A percentile compares a stretch with the other conserved stretches of the same genome.
Conservation (phyloP, 2,888 invertebrate species). For the Parnassius glacialis region DNA sequence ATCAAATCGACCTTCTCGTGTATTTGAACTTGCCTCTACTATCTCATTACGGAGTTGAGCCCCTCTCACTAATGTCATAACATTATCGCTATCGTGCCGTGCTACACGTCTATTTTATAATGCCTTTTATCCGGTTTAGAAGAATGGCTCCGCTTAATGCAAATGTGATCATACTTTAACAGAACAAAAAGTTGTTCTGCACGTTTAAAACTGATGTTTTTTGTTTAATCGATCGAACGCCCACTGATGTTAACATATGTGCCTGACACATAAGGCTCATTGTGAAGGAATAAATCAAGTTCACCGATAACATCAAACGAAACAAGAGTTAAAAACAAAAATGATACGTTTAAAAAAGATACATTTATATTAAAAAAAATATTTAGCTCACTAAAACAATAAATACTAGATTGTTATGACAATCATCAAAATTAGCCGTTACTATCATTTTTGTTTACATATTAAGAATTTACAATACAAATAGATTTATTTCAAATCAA, state of each 20-base stretch:
- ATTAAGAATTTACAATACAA: neutral
- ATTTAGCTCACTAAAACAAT: no score
- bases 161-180: constrained; percentile 13
- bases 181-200: constrained; percentile 5
- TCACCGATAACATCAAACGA: neutral
- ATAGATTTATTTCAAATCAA: neutral
- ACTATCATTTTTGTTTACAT: neutral
- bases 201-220: constrained; percentile 9
- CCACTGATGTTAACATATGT: constrained; percentile 11
- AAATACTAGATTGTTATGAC: no score
- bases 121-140: constrained; percentile 28
- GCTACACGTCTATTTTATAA: constrained; percentile 31
- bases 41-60: constrained; percentile 40
- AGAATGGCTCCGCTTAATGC: constrained; percentile 12
- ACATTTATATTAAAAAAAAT: no score
- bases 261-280: constrained; percentile 6
- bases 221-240: constrained; percentile 16
- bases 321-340: neutral
- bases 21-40: constrained; percentile 59
- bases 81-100: constrained; percentile 37
- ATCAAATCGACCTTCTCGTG: constrained; percentile 59
- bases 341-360: no score
- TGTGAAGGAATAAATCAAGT: constrained; percentile 4
- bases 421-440: no score
- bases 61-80: constrained; percentile 40